These are phyloP conservation scores for Trichonephila clavata DNA, from an alignment of 1,140 invertebrate species.

Conservation along the genomic window DNA sequence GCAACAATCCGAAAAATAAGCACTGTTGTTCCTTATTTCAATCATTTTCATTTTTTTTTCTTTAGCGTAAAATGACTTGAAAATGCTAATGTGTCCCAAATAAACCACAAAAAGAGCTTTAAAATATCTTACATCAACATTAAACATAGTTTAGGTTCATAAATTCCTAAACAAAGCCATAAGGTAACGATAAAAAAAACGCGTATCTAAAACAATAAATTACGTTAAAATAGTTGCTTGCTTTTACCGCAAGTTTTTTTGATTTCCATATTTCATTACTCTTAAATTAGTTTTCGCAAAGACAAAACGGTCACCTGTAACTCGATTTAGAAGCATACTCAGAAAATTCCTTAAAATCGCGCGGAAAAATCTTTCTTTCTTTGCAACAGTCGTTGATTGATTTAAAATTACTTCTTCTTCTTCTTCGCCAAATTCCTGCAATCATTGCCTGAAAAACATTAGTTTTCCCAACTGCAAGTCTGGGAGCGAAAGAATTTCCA, in stretches of 20 bases:
- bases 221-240: not conserved
- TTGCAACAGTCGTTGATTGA: slow-evolving; percentile 21
- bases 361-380: not conserved
- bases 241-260: not conserved
- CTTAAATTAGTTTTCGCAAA: slow-evolving; percentile 7
- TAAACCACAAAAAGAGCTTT: not conserved
- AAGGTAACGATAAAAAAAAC: not conserved
- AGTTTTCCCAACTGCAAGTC: not conserved
- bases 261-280: not conserved
- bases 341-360: slow-evolving; percentile 6
- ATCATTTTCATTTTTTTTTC: not conserved
- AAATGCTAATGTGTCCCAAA: not conserved
- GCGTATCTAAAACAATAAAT: not conserved
- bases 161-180: not conserved
- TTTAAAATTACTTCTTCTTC: slow-evolving; percentile 12
- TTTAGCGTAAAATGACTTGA: not conserved
- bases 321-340: not conserved
- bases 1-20: no score
- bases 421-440: slow-evolving; percentile 5
- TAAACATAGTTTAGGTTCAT: not conserved
- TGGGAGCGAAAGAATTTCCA: slow-evolving; percentile 36
- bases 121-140: not conserved
- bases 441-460: slow-evolving; percentile 48
- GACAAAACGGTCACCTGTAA: slow-evolving; percentile 29
- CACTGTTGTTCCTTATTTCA: no score